Percentiles rank a stretch among this genome's conserved stretches.
Conservation (phyloP, 2,113 vertebrate genomes). For the Anarrhichthys ocellatus region DNA sequence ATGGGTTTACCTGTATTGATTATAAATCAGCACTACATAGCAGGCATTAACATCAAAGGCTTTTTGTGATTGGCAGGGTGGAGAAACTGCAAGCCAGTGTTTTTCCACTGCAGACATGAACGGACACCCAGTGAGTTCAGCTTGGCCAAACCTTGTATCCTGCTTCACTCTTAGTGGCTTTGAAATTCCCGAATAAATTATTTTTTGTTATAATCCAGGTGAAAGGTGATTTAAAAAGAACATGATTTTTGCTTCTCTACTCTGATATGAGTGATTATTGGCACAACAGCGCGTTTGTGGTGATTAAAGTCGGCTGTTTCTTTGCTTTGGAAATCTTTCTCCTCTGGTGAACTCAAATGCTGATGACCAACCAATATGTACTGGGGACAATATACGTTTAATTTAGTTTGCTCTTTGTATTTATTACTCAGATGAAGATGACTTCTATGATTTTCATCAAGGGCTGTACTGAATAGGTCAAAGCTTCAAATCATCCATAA, state of each 20-base stretch:
- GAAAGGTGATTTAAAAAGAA: constrained; percentile 31
- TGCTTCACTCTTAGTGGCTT: constrained; percentile 33
- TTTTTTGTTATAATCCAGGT: constrained; percentile 31
- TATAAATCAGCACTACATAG: constrained; percentile 17
- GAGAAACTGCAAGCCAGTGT: constrained; percentile 66
- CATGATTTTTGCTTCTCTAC: constrained; percentile 9
- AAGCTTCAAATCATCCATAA: not conserved
- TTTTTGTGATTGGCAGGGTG: constrained; percentile 78
- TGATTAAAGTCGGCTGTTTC: constrained; percentile 31
- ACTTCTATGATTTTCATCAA: not conserved
- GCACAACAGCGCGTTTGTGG: constrained; percentile 50
- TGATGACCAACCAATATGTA: not conserved
- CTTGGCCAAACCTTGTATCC: constrained; percentile 33
- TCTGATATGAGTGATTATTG: constrained; percentile 30
- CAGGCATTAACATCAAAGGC: constrained; percentile 50
- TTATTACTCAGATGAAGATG: not conserved
- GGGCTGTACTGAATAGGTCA: not conserved
- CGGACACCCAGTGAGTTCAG: constrained; percentile 80
- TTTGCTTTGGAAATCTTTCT: constrained; percentile 44
- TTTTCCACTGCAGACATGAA: constrained; percentile 77
- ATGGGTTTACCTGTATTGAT: constrained; percentile 1
- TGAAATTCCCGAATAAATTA: constrained; percentile 19
- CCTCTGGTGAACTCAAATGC: constrained; percentile 2
- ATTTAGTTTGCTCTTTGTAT: constrained; percentile 21
- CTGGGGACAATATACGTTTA: constrained; percentile 9